These are phyloP conservation scores for Rutilus rutilus DNA, from an alignment of 2,113 vertebrate species.

Conservation along the genomic window DNA sequence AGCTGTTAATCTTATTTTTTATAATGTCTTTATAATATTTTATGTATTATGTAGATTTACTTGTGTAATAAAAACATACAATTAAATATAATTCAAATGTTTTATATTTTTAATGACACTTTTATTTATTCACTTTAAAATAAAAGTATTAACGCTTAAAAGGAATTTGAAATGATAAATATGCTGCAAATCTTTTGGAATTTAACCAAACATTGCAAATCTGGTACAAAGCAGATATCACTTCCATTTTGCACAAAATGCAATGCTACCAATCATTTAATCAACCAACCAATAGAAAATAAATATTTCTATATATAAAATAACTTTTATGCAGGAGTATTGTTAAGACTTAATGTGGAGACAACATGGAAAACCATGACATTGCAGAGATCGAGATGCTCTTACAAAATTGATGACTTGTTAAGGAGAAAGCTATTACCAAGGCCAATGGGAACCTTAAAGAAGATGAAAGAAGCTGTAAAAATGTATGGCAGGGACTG, in stretches of 20 bases:
- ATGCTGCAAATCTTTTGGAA: too few species aligned
- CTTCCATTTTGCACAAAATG: not conserved
- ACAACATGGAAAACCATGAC: not conserved
- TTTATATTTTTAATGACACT: too few species aligned
- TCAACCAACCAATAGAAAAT: not conserved
- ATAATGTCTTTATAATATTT: not conserved
- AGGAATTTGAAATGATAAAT: not conserved
- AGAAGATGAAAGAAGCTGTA: slow-evolving; percentile 30
- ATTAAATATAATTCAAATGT: not conserved
- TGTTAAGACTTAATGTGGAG: not conserved
- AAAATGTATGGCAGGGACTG: not conserved
- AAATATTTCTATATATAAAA: too few species aligned
- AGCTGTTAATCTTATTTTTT: not conserved
- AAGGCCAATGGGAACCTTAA: slow-evolving; percentile 4
- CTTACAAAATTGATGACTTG: slow-evolving; percentile 27
- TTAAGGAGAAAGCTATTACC: slow-evolving; percentile 8
- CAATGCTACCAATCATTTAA: too few species aligned
- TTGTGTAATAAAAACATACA: not conserved
- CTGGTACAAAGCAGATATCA: not conserved
- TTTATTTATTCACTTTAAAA: not conserved
- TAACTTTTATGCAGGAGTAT: not conserved
- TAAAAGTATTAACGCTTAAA: not conserved
- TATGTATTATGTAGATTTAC: not conserved
- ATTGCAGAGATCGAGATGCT: slow-evolving; percentile 6
- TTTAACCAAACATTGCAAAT: not conserved